phyloP scores from a whole-genome alignment of 2,888 invertebrate species.

The Xestobium rufovillosum region DNA sequence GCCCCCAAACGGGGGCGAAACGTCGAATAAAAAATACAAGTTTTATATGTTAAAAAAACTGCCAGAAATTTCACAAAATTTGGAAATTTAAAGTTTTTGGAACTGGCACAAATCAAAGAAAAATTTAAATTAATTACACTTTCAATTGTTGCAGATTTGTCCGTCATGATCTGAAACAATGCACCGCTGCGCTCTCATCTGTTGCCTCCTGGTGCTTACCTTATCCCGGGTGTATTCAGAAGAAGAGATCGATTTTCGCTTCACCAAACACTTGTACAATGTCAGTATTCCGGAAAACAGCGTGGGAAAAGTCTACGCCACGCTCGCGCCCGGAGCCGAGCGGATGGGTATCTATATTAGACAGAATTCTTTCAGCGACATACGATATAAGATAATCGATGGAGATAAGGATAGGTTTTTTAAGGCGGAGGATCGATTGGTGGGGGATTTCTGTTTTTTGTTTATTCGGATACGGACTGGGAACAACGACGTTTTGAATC shows the following conservation, averaged over 20 bases:
- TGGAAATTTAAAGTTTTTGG: too few species aligned
- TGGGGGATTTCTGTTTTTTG: conserved; percentile 94
- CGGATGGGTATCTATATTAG: conserved; percentile 70
- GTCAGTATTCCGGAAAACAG: conserved; percentile 90
- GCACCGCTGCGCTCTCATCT: conserved; percentile 36
- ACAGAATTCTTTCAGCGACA: conserved; percentile 43
- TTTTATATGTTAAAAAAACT: too few species aligned
- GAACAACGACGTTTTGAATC: conserved; percentile 80
- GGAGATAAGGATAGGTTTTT: conserved; percentile 89
- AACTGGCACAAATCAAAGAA: too few species aligned
- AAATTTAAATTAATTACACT: too few species aligned
- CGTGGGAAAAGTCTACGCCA: conserved; percentile 78
- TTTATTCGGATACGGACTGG: conserved; percentile 82
- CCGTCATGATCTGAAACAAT: conserved; percentile 41
- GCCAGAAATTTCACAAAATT: too few species aligned
- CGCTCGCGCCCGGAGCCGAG: conserved; percentile 60
- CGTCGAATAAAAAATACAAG: too few species aligned
- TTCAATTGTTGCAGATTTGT: conserved; percentile 38
- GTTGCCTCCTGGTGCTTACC: conserved; percentile 38
- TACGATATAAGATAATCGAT: conserved; percentile 79
- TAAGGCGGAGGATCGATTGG: conserved; percentile 79
- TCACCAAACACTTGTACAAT: conserved; percentile 72
- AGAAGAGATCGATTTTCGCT: conserved; percentile 50
- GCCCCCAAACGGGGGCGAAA: too few species aligned
- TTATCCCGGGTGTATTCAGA: conserved; percentile 30